phyloP scores from a whole-genome alignment of 37 sponge, comb jelly and placozoan species.

The Spongilla lacustris region DNA sequence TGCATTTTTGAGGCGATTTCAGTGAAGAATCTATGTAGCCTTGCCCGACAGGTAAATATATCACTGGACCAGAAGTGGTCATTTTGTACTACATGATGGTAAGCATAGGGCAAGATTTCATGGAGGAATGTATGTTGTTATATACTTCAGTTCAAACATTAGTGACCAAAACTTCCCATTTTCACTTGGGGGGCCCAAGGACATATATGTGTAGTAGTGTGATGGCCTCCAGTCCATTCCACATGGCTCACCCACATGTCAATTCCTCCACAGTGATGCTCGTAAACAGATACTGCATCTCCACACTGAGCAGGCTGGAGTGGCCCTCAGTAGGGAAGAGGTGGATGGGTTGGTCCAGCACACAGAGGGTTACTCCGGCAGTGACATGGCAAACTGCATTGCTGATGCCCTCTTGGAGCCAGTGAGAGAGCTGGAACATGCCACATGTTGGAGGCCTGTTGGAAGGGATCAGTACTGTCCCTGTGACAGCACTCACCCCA shows the following conservation, averaged over 20 bases:
- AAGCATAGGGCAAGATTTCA: too few relatives aligned
- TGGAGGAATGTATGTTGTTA: neutral
- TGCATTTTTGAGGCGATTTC: conserved; percentile 76
- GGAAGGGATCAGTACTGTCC: conserved; percentile 1
- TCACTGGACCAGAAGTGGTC: too few relatives aligned
- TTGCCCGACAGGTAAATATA: conserved; percentile 37
- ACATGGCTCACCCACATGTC: neutral
- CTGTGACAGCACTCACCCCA: conserved; percentile 21
- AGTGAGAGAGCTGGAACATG: conserved; percentile 71
- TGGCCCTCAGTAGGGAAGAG: conserved; percentile 43
- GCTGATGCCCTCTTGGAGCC: conserved; percentile 81
- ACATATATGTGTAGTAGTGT: too few relatives aligned
- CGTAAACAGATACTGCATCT: conserved; percentile 34
- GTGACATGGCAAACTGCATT: conserved; percentile 72
- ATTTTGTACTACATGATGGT: too few relatives aligned
- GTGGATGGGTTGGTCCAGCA: conserved; percentile 49
- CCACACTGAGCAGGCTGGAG: conserved; percentile 2
- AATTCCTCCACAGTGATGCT: conserved; percentile 20
- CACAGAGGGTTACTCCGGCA: conserved; percentile 83
- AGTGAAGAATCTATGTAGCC: conserved; percentile 7
- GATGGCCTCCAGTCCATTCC: neutral
- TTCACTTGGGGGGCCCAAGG: too few relatives aligned
- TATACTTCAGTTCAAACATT: too few relatives aligned
- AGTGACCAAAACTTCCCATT: too few relatives aligned
- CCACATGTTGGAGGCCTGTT: conserved; percentile 47